Percentiles rank a stretch among this genome's conserved stretches.
phyloP scores from a whole-genome alignment of 2,888 invertebrate species.

The Mimumesa dahlbomi region DNA sequence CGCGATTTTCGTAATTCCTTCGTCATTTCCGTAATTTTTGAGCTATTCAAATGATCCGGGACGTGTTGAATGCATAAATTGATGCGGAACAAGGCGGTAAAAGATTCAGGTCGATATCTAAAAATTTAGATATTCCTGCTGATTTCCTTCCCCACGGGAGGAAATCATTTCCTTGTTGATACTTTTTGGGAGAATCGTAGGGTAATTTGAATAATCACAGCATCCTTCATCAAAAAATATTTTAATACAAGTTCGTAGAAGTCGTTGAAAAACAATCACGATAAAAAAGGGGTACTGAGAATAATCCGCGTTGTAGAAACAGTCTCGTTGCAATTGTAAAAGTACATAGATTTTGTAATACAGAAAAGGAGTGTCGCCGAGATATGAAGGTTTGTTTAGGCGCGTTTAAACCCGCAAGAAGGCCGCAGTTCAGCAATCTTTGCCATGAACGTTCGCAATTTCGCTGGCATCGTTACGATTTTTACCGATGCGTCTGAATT shows the following conservation, averaged over 20 bases:
- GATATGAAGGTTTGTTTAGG: constrained; percentile 17
- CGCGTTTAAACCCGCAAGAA: constrained; percentile 2
- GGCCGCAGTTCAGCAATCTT: neutral
- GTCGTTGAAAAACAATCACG: constrained; percentile 22
- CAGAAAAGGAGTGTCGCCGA: constrained; percentile 20
- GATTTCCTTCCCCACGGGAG: no score
- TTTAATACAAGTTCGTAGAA: constrained; percentile 32
- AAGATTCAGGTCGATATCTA: no score
- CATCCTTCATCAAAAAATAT: constrained; percentile 41
- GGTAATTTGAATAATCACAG: no score
- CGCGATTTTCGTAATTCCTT: no score
- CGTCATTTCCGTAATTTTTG: no score
- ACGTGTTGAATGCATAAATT: no score
- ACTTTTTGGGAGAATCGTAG: no score
- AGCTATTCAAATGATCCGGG: no score
- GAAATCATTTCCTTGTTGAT: no score
- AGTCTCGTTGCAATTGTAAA: constrained; percentile 51
- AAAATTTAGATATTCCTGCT: no score
- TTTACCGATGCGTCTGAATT: neutral
- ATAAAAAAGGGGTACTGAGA: constrained; percentile 17
- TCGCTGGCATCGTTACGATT: neutral
- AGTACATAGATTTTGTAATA: constrained; percentile 44
- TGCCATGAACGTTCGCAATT: constrained; percentile 16
- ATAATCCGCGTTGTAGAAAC: constrained; percentile 36
- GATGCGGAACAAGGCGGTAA: no score